Percentiles rank a stretch among this genome's conserved stretches.
phyloP scores from a whole-genome alignment of 2,113 vertebrate genomes.

The Crotalus viridis region DNA sequence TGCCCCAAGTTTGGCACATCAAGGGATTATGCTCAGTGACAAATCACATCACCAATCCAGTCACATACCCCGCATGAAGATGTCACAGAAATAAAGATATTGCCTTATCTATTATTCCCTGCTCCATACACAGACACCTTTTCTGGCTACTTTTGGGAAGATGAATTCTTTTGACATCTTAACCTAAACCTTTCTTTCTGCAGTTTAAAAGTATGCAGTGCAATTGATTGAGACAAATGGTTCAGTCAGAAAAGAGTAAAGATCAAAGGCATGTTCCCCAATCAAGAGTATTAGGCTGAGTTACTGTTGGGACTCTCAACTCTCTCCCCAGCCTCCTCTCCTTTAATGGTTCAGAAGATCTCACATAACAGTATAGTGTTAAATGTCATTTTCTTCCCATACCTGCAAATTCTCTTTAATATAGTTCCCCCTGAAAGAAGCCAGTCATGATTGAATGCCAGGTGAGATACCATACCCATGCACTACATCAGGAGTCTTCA shows the following conservation, averaged over 20 bases:
- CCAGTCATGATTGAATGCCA: slow-evolving; percentile 13
- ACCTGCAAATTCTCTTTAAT: slow-evolving; percentile 17
- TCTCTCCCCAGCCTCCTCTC: neutral
- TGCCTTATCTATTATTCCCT: neutral
- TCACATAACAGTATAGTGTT: neutral
- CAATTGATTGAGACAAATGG: neutral
- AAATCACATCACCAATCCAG: neutral
- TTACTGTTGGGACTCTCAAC: neutral
- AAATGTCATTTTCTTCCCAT: slow-evolving; percentile 42
- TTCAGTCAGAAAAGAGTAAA: neutral
- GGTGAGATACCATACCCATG: neutral
- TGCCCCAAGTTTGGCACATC: neutral
- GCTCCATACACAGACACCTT: neutral
- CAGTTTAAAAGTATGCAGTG: neutral
- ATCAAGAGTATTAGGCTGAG: neutral
- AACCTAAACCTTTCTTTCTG: neutral
- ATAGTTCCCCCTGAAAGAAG: slow-evolving; percentile 10
- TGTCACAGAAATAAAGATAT: neutral
- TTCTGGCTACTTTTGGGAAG: neutral
- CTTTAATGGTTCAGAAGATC: slow-evolving; percentile 7
- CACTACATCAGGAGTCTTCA: neutral
- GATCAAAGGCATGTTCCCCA: slow-evolving; percentile 1
- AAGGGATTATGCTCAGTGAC: neutral
- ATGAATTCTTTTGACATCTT: neutral
- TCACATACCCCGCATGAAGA: neutral